Evolutionary conservation across 1,140 invertebrate species (phyloP), one percentile per base, ranked within the genome.

Genomic region (Contarinia nasturtii): DNA sequence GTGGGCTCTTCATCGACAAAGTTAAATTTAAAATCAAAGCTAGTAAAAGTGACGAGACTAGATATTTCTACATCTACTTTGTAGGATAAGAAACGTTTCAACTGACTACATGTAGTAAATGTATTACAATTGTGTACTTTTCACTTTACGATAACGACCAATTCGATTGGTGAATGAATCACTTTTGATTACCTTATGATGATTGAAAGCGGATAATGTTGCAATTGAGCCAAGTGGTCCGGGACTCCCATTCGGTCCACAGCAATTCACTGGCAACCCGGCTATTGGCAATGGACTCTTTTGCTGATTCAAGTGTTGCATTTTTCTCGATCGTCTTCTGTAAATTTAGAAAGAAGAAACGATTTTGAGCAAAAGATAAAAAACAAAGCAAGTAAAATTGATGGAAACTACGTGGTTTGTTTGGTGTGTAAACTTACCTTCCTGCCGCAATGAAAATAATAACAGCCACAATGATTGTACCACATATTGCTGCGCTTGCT

Each of bases 401-500:
- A 10, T 36, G 14, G 14, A 40, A 40, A 40, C 12, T 4, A 40
- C 37, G 17, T 33, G n/a, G 4, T n/a, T n/a, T 33, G 15, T 46
- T 47, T 47, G 11, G 7, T 38, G 11, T 48, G 14, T 42, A 34
- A 41, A 18, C 46, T 50, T 56, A 64, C 48, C 81, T 71, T 52
- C 81, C 85, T 14, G 86, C 85, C 33, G 84, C 83, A 27, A 90
- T 77, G 59, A 92, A 90, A 46, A 92, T 76, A 46, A 91, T 77
- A 10, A 85, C 80, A 1, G 85, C 87, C 22, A 91, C 76, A 36
- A 91, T 79, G 50, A 93, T 87, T 19, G 86, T 88, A n/a, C 82
- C 84, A 60, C 83, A 91, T 55, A 92, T 89, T n/a, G 86, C 86
- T 8, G 87, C 87, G 55, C 84, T 88, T 1, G 87, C 87, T 11